Base-by-base conservation (phyloP, 2,888 invertebrate genomes). In the Palloptera scutellata region DNA sequence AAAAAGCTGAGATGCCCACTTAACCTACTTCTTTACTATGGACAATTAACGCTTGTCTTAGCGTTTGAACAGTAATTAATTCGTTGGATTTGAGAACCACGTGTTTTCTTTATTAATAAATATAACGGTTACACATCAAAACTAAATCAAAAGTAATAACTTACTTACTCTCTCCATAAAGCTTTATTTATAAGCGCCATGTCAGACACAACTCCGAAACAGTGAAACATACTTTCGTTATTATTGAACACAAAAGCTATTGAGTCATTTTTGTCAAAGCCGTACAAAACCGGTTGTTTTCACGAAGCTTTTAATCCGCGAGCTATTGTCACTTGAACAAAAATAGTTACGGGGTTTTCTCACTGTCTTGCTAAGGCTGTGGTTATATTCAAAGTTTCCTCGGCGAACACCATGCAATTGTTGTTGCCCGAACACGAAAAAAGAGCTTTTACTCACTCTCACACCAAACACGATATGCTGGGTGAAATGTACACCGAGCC, bases 31-130 rank as follows among this genome's bases (percentile, higher is more conserved):
- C 45, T 1, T n/a, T n/a, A n/a, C n/a, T n/a, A n/a, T n/a, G n/a
- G 59, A 68, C 1, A 72, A 11, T 12, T 64, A 71, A 52, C 10
- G 61, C 17, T 51, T 71, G 55, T 6, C 41, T 11, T 0, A 73
- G 40, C 0, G 69, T 64, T 8, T 41, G 3, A 0, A 57, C 0
- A 1, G 62, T 66, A n/a, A 72, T 41, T 1, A 30, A 60, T 70
- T 64, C 19, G 19, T 11, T 30, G 73, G 72, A 48, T 73, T 69
- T 1, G 11, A 5, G 20, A 76, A 71, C 70, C 68, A 76, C 1
- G 71, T 66, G 40, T 69, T 57, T 19, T 51, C 65, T 70, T 55
- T 59, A 11, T 12, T 20, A 62, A 19, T 12, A 52, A 20, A 15
- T 48, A n/a, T n/a, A n/a, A n/a, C 9, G 13, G 5, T 48, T 10